phyloP scores from a whole-genome alignment of 1,140 invertebrate genomes.

The Cylas formicarius region DNA sequence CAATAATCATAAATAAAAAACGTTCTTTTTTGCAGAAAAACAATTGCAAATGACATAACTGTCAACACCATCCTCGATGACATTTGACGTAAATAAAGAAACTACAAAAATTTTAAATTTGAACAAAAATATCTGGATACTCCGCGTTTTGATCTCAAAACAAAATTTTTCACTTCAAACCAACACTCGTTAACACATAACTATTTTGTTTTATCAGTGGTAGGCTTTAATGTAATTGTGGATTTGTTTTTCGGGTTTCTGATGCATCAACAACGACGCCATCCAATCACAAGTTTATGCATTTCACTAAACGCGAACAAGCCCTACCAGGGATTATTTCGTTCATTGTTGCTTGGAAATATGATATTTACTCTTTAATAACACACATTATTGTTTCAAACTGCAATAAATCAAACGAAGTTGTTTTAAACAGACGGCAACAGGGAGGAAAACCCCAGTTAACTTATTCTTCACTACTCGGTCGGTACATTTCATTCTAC shows the following conservation, averaged over 20 bases:
- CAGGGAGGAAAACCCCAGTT: slow-evolving; percentile 42
- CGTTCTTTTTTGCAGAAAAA: slow-evolving; percentile 32
- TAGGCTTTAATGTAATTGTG: slow-evolving; percentile 31
- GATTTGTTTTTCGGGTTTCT: slow-evolving; percentile 34
- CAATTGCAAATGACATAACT: slow-evolving; percentile 38
- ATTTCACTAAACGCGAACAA: slow-evolving; percentile 12
- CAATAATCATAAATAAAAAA: slow-evolving; percentile 26
- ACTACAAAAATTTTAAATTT: slow-evolving; percentile 8
- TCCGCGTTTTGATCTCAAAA: slow-evolving; percentile 17
- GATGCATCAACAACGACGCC: slow-evolving; percentile 30
- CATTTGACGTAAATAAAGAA: slow-evolving; percentile 34
- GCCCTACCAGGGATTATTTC: background rate
- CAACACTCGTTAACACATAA: slow-evolving; percentile 9
- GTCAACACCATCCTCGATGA: slow-evolving; percentile 38
- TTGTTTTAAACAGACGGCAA: slow-evolving; percentile 41
- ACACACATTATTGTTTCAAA: slow-evolving; percentile 31
- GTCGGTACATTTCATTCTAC: slow-evolving; percentile 20
- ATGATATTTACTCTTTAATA: slow-evolving; percentile 18
- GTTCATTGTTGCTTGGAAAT: slow-evolving; percentile 6
- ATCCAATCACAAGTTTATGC: slow-evolving; percentile 21
- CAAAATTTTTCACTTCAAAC: slow-evolving; percentile 13
- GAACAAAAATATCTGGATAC: slow-evolving; percentile 22
- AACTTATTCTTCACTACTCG: slow-evolving; percentile 32
- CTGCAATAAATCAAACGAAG: slow-evolving; percentile 39
- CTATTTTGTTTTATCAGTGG: slow-evolving; percentile 24